These are phyloP conservation scores for Agrochola lychnidis DNA, from an alignment of 2,888 invertebrate genomes.

Conservation along the genomic window DNA sequence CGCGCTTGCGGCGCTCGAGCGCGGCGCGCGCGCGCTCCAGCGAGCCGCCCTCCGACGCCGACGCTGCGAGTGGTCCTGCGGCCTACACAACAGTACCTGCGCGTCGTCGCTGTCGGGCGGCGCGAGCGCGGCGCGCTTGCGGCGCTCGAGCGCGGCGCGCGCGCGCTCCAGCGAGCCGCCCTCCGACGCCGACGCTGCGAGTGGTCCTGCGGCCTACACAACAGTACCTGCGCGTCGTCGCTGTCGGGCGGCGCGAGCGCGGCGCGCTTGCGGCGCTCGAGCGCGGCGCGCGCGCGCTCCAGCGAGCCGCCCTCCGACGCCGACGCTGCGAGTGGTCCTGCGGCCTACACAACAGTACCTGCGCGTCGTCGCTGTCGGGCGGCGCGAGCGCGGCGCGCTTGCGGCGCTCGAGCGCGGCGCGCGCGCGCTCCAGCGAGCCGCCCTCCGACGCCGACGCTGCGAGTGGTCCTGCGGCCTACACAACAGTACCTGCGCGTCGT, in stretches of 20 bases:
- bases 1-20: constrained; percentile 89
- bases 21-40: constrained; percentile 95
- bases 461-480: too few relatives aligned
- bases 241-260: constrained; percentile 70
- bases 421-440: constrained; percentile 96
- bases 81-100: constrained; percentile 69
- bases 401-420: constrained; percentile 92
- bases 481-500: constrained; percentile 74
- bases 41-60: constrained; percentile 95
- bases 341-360: constrained; percentile 66
- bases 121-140: constrained; percentile 69
- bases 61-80: too few relatives aligned
- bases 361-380: constrained; percentile 73
- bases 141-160: constrained; percentile 93
- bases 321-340: constrained; percentile 93
- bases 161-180: constrained; percentile 96
- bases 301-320: constrained; percentile 95
- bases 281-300: constrained; percentile 95
- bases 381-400: constrained; percentile 69
- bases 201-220: too few relatives aligned
- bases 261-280: constrained; percentile 85
- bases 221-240: constrained; percentile 75
- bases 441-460: constrained; percentile 95
- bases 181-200: constrained; percentile 95
- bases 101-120: constrained; percentile 72